Base-by-base conservation (phyloP, 2,888 invertebrate species). In the Scaptodrosophila latifasciaeformis region DNA sequence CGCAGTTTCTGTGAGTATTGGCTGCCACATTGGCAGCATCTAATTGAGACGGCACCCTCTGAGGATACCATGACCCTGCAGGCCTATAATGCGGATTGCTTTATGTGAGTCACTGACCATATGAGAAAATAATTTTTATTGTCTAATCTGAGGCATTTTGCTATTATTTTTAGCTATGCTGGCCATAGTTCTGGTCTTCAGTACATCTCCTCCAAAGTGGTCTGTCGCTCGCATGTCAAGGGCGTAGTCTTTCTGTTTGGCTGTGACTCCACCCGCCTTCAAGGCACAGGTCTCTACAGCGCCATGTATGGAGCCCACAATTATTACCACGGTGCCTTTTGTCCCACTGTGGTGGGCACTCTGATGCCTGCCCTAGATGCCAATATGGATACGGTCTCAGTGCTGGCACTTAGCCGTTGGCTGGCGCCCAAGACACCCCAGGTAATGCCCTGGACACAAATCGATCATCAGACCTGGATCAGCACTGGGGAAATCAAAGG, bases 101-200 rank as follows among this genome's bases (percentile, higher is more conserved):
- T 90, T 79, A 86, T 90, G 90, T 91, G 87, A 86, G 89, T 61
- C 12, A 2, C n/a, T n/a, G n/a, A n/a, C n/a, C n/a, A 24, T 24
- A 24, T 24, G 24, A 24, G 24, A 0, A 6, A 13, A n/a, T 9
- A 9, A 29, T 54, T 34, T 1, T 47, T 17, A 31, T 48, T 10
- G 12, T 7, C 29, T 4, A 2, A 40, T 42, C 18, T 30, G 24
- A 42, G 10, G 9, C 5, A 13, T 42, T 10, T 12, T 27, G 2
- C 4, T 2, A 19, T 17, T 17, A 10, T 34, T 3, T 46, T 21
- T 75, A 91, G 91, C 12, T 93, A 92, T 82, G 89, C 89, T 74
- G 93, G 92, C 18, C 92, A 93, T 82, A 92, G 92, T 2, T 89
- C 89, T 55, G 92, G 92, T 0, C 85, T 88, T 35, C 89, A 90